These are phyloP conservation scores for Cercopithecus mitis DNA, from an alignment of 2,797 vertebrate species.

Conservation along the genomic window DNA sequence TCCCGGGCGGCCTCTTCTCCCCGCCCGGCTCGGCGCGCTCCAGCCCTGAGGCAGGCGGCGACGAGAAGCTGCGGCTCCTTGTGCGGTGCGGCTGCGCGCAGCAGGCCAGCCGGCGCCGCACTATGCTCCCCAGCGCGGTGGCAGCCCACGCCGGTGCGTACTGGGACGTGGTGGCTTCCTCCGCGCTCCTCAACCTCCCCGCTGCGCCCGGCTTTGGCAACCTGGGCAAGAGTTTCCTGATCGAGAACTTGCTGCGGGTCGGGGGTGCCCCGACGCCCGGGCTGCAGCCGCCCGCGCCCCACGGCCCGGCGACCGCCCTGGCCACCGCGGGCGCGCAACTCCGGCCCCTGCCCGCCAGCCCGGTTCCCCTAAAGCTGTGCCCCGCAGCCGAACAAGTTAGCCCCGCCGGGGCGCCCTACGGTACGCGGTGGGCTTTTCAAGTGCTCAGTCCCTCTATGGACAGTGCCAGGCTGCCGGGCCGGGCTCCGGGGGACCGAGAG, in stretches of 20 bases:
- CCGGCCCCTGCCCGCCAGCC: constrained; percentile 73
- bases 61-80: neutral
- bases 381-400: constrained; percentile 75
- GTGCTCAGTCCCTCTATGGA: constrained; percentile 76
- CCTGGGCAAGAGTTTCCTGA: constrained; percentile 95
- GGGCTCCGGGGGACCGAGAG: constrained; percentile 21
- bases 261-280: constrained; percentile 77
- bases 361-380: constrained; percentile 81
- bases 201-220: constrained; percentile 88
- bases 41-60: neutral
- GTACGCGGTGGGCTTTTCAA: constrained; percentile 87
- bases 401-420: constrained; percentile 80
- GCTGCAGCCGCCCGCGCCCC: constrained; percentile 82
- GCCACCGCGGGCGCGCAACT: constrained; percentile 9
- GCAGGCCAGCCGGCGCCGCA: neutral
- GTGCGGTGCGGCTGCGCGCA: neutral
- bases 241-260: constrained; percentile 91
- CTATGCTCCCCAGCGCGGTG: constrained; percentile 64
- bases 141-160: constrained; percentile 55
- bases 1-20: neutral
- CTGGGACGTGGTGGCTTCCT: constrained; percentile 88
- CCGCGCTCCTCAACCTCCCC: constrained; percentile 83
- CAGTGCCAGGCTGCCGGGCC: constrained; percentile 65
- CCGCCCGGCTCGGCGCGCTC: neutral
- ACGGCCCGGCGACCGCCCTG: constrained; percentile 60